Evolutionary conservation across 2,113 vertebrate species (phyloP).

Genomic region (Periophthalmus modestus): DNA sequence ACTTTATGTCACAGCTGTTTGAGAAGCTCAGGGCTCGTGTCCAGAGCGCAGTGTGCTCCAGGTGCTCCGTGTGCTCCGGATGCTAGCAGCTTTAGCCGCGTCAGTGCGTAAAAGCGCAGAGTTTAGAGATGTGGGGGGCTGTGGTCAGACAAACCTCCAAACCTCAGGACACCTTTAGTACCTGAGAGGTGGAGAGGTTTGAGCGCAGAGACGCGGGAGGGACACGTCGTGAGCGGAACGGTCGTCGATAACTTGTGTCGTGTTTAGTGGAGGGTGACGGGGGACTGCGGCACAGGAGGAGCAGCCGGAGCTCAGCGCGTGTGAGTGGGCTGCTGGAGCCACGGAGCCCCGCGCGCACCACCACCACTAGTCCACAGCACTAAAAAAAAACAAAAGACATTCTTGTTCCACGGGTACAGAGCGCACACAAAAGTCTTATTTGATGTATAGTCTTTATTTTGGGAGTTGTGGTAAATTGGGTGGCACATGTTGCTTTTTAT

Average conservation of each 20-base stretch:
- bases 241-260: background rate
- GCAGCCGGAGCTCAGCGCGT: background rate
- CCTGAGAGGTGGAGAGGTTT: no score
- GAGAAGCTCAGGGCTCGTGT: conserved; percentile 41
- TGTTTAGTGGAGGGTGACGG: background rate
- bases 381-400: no score
- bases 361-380: no score
- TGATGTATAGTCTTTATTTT: no score
- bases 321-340: background rate
- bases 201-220: no score
- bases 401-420: no score
- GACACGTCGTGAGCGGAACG: background rate
- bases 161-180: no score
- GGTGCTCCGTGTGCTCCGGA: conserved; percentile 14
- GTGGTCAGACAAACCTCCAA: background rate
- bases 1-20: background rate
- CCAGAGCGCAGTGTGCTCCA: conserved; percentile 19
- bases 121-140: background rate
- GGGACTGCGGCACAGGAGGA: background rate
- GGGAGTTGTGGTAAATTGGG: no score
- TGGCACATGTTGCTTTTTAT: no score
- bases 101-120: background rate
- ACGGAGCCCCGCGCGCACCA: no score
- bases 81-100: conserved; percentile 60
- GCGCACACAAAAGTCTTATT: no score